Percentiles rank a stretch among this genome's conserved stretches.
phyloP scores from a whole-genome alignment of 2,888 invertebrate species.

The Xestia c-nigrum region DNA sequence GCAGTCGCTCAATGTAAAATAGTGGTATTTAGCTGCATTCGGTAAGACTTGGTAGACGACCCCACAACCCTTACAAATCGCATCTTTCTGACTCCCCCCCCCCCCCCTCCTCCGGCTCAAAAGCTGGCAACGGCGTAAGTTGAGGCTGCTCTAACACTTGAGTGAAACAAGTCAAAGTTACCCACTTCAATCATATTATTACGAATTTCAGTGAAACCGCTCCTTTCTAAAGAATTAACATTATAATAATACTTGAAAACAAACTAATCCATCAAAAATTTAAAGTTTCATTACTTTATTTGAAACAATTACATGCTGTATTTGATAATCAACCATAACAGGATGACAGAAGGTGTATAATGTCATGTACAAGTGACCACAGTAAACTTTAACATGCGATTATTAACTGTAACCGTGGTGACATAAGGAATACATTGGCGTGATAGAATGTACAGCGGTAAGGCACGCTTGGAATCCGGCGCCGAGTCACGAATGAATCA shows the following conservation, averaged over 20 bases:
- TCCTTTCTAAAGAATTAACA: constrained; percentile 33
- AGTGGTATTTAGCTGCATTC: not conserved
- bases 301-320: not conserved
- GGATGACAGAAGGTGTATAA: constrained; percentile 1
- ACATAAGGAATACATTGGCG: constrained; percentile 13
- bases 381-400: not conserved
- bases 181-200: not conserved
- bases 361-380: not conserved
- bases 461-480: constrained; percentile 30
- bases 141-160: not conserved
- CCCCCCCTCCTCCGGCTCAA: too few species aligned
- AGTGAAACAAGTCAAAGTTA: constrained; percentile 12
- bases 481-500: constrained; percentile 55
- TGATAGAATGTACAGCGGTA: not conserved
- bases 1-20: too few species aligned
- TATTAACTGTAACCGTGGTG: not conserved
- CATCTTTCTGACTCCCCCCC: too few species aligned
- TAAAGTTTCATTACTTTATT: constrained; percentile 1
- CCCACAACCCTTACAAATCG: not conserved
- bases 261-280: constrained; percentile 7
- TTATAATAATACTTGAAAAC: constrained; percentile 8
- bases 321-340: not conserved
- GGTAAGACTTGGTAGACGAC: not conserved
- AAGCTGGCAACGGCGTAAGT: not conserved
- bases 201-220: constrained; percentile 6